Evolutionary conservation across 2,797 vertebrate species (phyloP).

Genomic region (Channa striata): DNA sequence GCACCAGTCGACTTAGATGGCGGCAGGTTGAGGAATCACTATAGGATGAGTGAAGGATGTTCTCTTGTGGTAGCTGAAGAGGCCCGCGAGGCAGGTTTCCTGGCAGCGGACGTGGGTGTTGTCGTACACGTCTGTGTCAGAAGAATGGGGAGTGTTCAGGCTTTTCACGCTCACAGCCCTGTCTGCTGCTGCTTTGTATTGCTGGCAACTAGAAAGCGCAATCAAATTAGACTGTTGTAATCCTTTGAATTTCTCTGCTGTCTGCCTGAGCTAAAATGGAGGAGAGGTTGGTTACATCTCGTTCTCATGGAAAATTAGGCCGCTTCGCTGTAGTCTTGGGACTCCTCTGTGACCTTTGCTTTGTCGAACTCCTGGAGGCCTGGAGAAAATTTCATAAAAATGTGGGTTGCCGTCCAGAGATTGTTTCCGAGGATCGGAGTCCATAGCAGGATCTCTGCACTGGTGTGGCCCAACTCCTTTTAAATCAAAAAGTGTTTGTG

Average conservation of each 20-base stretch:
- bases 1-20: conserved; percentile 37
- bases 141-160: conserved; percentile 23
- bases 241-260: background rate
- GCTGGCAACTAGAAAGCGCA: background rate
- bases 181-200: background rate
- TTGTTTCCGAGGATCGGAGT: background rate
- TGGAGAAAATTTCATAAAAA: background rate
- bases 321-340: background rate
- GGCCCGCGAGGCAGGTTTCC: conserved; percentile 20
- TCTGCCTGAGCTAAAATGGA: conserved; percentile 4
- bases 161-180: conserved; percentile 14
- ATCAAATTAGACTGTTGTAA: conserved; percentile 26
- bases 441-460: background rate
- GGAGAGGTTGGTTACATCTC: conserved; percentile 5
- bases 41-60: conserved; percentile 19
- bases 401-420: no score
- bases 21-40: conserved; percentile 17
- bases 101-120: conserved; percentile 17
- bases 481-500: no score
- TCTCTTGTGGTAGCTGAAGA: background rate
- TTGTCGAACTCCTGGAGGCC: conserved; percentile 1
- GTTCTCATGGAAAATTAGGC: background rate
- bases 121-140: conserved; percentile 11
- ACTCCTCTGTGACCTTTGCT: background rate
- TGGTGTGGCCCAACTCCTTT: no score